Conservation (phyloP, 1,140 invertebrate genomes). For the Caligus rogercresseyi region DNA sequence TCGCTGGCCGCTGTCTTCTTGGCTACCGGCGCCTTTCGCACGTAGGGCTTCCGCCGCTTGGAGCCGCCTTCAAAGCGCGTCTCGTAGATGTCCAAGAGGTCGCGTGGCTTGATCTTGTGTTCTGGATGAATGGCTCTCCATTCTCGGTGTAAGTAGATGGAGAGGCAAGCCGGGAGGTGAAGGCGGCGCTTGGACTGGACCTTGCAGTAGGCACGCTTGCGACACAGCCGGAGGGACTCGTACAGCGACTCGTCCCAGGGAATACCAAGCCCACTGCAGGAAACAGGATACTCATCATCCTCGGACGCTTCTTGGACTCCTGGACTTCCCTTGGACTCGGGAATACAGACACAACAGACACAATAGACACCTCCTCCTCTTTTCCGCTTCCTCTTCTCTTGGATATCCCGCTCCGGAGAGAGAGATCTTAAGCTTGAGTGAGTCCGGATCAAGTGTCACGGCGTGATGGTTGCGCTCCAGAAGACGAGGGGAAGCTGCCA, state of each 20-base stretch:
- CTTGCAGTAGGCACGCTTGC: conserved; percentile 12
- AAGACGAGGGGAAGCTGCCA: neutral
- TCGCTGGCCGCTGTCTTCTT: neutral
- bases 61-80: conserved; percentile 6
- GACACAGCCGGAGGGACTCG: conserved; percentile 6
- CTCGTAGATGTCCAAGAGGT: conserved; percentile 4
- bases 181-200: neutral
- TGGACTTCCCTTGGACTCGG: too few species aligned
- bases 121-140: conserved; percentile 2
- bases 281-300: neutral
- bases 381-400: too few species aligned
- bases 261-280: too few species aligned
- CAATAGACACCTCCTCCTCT: too few species aligned
- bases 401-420: too few species aligned
- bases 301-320: too few species aligned
- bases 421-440: neutral
- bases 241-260: neutral
- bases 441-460: neutral
- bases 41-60: neutral
- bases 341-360: too few species aligned
- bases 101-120: neutral
- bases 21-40: neutral
- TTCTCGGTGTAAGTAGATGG: conserved; percentile 2
- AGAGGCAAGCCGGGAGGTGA: conserved; percentile 2
- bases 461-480: neutral